These are phyloP conservation scores for Lasioglossum malachurum DNA, from an alignment of 2,888 invertebrate species.

Conservation along the genomic window DNA sequence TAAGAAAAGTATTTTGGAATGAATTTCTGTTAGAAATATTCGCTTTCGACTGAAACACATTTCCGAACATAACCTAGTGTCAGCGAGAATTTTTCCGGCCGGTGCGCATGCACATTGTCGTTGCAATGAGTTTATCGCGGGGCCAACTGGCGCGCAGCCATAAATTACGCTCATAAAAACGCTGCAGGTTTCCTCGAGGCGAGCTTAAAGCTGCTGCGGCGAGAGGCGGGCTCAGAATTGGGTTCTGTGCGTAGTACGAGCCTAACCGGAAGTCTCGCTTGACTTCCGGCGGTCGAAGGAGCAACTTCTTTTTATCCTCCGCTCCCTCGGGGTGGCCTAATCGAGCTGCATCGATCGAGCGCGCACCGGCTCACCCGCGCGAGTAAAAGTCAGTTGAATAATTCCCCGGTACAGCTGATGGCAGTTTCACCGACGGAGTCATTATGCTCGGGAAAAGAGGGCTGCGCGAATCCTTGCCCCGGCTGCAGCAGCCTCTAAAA, in stretches of 20 bases:
- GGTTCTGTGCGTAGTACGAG: constrained; percentile 35
- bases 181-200: constrained; percentile 49
- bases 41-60: not conserved
- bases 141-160: constrained; percentile 69
- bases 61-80: not conserved
- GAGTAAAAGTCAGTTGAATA: constrained; percentile 20
- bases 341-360: constrained; percentile 9
- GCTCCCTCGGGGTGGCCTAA: not conserved
- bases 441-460: constrained; percentile 19
- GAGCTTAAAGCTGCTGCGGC: constrained; percentile 52
- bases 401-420: constrained; percentile 26
- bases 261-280: constrained; percentile 13
- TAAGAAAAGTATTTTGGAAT: not conserved
- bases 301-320: not conserved
- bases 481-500: constrained; percentile 26
- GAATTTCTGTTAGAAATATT: not conserved
- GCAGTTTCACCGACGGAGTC: constrained; percentile 17
- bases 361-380: not conserved
- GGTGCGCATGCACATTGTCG: not conserved
- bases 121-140: constrained; percentile 65
- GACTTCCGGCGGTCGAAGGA: not conserved
- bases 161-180: constrained; percentile 71
- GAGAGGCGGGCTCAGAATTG: constrained; percentile 34
- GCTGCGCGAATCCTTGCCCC: constrained; percentile 21
- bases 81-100: not conserved